Base-by-base conservation (phyloP, 2,113 vertebrate genomes). In the Lepus europaeus region DNA sequence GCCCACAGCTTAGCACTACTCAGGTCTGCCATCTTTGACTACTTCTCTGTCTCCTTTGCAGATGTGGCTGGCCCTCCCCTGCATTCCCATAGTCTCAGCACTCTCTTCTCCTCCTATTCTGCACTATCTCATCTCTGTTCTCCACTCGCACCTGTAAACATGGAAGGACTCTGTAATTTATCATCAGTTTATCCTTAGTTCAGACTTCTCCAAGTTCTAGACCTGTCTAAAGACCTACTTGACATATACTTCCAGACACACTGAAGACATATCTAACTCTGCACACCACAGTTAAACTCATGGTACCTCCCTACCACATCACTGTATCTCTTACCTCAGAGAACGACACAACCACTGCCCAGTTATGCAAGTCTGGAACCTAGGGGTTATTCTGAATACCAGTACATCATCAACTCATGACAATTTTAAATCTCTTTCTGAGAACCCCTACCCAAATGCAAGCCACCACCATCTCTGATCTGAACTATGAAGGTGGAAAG, bases 401-500 rank as follows among this genome's bases (percentile, higher is more conserved):
- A 78, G 19, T 20, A 68, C 3, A 27, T 83, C 33, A 79, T 81
- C 82, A 61, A n/a, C 23, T 73, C 69, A 36, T 12, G 19, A 36
- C 82, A 64, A 23, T 23, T 66, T 78, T 33, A 16, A 31, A 49
- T 77, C 36, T 19, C 7, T 66, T 59, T 92, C 56, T 8, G 1
- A 33, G 27, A 64, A 76, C 19, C 6, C 23, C 61, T 53, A 68
- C 3, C 5, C 16, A 51, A 68, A 39, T 29, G 73, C 6, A 76
- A 74, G 9, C 23, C 29, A 68, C 8, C 1, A 0, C 23, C 10
- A 79, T 27, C 33, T 31, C 39, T 72, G 61, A 36, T 19, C 45
- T 63, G 45, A 19, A 72, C 49, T 56, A 36, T 0, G 5, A 5
- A 3, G 1, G 61, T 39, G 39, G 23, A 7, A 49, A 6, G 2